Conservation (phyloP, 2,888 invertebrate species). For the Lasioglossum leucozonium region DNA sequence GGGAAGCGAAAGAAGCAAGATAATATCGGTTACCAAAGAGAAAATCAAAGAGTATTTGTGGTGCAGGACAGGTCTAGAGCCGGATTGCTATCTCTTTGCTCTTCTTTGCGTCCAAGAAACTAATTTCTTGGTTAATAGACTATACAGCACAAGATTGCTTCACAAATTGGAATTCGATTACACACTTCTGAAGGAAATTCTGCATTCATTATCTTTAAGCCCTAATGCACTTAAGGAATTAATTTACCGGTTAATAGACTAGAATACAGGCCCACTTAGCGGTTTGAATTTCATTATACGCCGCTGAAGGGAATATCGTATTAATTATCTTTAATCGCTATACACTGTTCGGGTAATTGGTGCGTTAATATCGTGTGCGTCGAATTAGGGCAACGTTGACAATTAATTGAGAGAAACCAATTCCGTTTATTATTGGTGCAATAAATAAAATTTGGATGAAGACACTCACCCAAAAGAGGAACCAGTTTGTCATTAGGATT, state of each 20-base stretch:
- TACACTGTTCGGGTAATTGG: background rate
- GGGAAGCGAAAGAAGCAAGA: background rate
- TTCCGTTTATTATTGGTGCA: background rate
- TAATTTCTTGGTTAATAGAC: conserved; percentile 1
- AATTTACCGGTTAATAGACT: background rate
- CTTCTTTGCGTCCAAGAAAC: background rate
- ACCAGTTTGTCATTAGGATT: conserved; percentile 88
- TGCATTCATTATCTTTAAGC: background rate
- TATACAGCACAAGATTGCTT: background rate
- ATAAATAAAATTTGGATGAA: background rate
- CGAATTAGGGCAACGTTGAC: background rate
- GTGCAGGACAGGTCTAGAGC: background rate
- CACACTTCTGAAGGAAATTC: background rate
- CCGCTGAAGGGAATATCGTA: background rate
- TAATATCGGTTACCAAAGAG: background rate
- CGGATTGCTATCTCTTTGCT: background rate
- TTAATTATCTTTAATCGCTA: background rate
- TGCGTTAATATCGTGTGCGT: background rate
- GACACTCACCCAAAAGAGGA: conserved; percentile 86
- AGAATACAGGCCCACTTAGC: background rate
- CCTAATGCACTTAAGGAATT: background rate
- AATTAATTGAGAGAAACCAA: background rate
- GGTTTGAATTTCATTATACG: background rate
- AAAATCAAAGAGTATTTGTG: background rate
- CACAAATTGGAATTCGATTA: background rate